Percentiles rank a stretch among this genome's conserved stretches.
Conservation (phyloP, 2,888 invertebrate genomes). For the Tenthredo livida region DNA sequence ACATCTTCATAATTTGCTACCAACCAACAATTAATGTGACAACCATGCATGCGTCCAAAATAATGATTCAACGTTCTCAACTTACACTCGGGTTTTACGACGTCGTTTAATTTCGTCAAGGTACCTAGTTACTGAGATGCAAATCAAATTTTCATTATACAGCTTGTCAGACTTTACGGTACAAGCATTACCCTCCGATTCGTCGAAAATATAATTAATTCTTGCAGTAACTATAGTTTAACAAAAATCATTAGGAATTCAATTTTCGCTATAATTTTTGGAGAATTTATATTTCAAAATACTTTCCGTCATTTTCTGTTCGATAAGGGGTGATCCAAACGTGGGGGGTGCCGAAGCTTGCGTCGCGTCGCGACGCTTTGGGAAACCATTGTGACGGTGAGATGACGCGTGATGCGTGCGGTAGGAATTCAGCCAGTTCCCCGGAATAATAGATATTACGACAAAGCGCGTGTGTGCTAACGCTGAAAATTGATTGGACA, state of each 20-base stretch:
- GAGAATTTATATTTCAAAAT: background rate
- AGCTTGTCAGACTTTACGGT: background rate
- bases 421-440: slow-evolving; percentile 65
- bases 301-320: background rate
- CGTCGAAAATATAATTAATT: background rate
- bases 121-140: background rate
- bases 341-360: slow-evolving; percentile 65
- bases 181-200: background rate
- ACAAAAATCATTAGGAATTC: background rate
- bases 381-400: slow-evolving; percentile 68
- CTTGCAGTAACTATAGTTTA: background rate
- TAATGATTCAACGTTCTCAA: slow-evolving; percentile 40
- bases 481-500: slow-evolving; percentile 70
- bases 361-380: slow-evolving; percentile 48
- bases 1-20: slow-evolving; percentile 49
- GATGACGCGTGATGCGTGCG: slow-evolving; percentile 71
- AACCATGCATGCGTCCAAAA: slow-evolving; percentile 10
- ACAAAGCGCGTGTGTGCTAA: slow-evolving; percentile 69
- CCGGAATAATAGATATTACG: slow-evolving; percentile 74
- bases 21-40: slow-evolving; percentile 45
- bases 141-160: slow-evolving; percentile 6
- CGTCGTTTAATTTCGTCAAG: slow-evolving; percentile 1
- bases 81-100: slow-evolving; percentile 9
- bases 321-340: slow-evolving; percentile 48
- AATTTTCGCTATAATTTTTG: background rate